Evolutionary conservation across 2,113 vertebrate genomes (phyloP), one percentile per base, ranked within the genome.

Genomic region (Sarotherodon lohbergeri): DNA sequence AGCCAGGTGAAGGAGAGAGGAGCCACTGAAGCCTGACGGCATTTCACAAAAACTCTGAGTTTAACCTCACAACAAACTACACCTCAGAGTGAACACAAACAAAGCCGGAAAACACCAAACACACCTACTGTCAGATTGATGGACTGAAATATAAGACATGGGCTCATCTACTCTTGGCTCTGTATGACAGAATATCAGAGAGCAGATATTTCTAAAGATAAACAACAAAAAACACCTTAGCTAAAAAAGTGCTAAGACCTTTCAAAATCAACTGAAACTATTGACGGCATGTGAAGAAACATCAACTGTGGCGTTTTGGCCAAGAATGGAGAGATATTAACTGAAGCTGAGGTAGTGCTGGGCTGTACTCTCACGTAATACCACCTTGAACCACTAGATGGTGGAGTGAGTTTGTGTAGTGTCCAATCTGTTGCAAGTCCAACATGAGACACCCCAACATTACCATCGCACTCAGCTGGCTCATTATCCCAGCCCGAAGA

Each of bases 1-100:
- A 80, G 71, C 54, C 46, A 91, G 91, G 92, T 93, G 89, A 92
- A 89, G 82, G 88, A 78, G 89, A 88, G 63, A 92, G 11, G 71
- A 93, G 61, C 85, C 57, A 80, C 86, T 80, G 82, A 81, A 16
- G 78, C 59, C 90, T 83, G 80, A 83, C 22, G 2, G 5, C 14
- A 3, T 61, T 68, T 86, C 81, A 81, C 55, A 66, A 56, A 92
- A 88, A 82, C 89, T 84, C 81, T 7, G 66, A 32, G 80, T 88
- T 80, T 50, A 4, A 29, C 2, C 27, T 76, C 73, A 78, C 46
- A 78, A 78, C 16, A 52, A 78, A 0, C 17, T n/a, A 34, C 17
- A 9, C 73, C 85, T 83, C 39, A 12, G 76, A 17, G 1, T 52
- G 6, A 32, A 83, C 48, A 29, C 29, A n/a, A 54, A 78, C 32